A percentile compares a stretch with the other conserved stretches of the same genome.
phyloP scores from a whole-genome alignment of 2,113 vertebrate species.

The Trinectes maculatus region DNA sequence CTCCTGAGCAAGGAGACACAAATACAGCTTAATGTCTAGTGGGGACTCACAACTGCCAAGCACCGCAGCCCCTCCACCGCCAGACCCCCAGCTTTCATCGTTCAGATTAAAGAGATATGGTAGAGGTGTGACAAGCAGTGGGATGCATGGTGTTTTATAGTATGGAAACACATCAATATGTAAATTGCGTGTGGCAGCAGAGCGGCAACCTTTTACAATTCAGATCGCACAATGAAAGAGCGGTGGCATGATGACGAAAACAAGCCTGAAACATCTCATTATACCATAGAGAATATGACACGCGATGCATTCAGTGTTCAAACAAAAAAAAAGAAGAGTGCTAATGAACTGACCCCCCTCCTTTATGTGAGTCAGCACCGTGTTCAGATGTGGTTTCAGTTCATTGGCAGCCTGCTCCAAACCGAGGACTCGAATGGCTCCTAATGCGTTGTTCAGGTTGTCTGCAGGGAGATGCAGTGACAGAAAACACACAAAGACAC shows the following conservation, averaged over 20 bases:
- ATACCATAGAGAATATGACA: not conserved
- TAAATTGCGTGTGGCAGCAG: slow-evolving; percentile 4
- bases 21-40: slow-evolving; percentile 59
- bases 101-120: not conserved
- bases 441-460: slow-evolving; percentile 74
- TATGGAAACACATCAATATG: slow-evolving; percentile 25
- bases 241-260: no score
- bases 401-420: slow-evolving; percentile 77
- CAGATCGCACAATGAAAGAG: no score
- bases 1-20: slow-evolving; percentile 44
- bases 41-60: slow-evolving; percentile 22
- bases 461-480: slow-evolving; percentile 53
- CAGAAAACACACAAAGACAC: not conserved
- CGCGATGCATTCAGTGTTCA: no score
- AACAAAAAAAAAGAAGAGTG: not conserved
- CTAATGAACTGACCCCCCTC: slow-evolving; percentile 69
- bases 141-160: slow-evolving; percentile 2
- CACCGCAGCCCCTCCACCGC: slow-evolving; percentile 4
- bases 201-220: slow-evolving; percentile 2
- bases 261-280: not conserved
- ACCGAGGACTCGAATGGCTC: slow-evolving; percentile 76
- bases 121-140: not conserved
- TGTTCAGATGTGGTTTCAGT: slow-evolving; percentile 77
- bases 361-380: slow-evolving; percentile 65
- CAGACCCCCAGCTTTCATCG: slow-evolving; percentile 1